Evolutionary conservation across 2,888 invertebrate species (phyloP), one percentile per base, ranked within the genome.

Genomic region (Chelonus formosanus): DNA sequence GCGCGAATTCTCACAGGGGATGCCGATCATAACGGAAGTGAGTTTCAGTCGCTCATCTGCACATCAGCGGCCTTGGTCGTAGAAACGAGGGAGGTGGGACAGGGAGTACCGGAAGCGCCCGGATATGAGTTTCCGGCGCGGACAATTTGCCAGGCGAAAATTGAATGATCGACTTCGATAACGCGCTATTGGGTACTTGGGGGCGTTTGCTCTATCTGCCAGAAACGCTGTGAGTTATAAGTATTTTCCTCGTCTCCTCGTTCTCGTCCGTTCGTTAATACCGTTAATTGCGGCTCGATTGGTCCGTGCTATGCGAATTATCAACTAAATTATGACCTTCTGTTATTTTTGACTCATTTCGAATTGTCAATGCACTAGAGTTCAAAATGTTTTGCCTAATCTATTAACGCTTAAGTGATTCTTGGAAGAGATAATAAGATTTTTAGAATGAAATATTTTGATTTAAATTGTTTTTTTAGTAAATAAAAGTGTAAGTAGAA

Each of bases 91-190:
- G 20, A n/a, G 5, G 10, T 40, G 59, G 63, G 50, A 63, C 43
- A 60, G 63, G 76, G 74, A 69, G 78, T 75, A 79, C 80, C 82
- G 83, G 83, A 84, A 82, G 82, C 76, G 75, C 80, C 90, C 91
- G 92, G 92, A 92, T 91, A 92, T 92, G 91, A 92, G 90, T 90
- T 91, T 90, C 90, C 91, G 91, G 90, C 91, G 89, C 90, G 91
- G 90, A 92, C 91, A 91, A 91, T 92, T 92, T 91, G 88, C 87
- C 86, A 84, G 85, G 86, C 87, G 87, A 88, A 88, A 89, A 20
- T 88, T 88, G 88, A 87, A 88, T 87, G 81, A 83, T 83, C 83
- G 83, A 81, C 80, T 83, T 73, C 78, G 83, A 80, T 83, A 82
- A 82, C 76, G 78, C 73, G 75, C 74, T 71, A 71, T 70, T 73